Conservation (phyloP, 2,797 vertebrate genomes). For the Melanotaenia boesemani region DNA sequence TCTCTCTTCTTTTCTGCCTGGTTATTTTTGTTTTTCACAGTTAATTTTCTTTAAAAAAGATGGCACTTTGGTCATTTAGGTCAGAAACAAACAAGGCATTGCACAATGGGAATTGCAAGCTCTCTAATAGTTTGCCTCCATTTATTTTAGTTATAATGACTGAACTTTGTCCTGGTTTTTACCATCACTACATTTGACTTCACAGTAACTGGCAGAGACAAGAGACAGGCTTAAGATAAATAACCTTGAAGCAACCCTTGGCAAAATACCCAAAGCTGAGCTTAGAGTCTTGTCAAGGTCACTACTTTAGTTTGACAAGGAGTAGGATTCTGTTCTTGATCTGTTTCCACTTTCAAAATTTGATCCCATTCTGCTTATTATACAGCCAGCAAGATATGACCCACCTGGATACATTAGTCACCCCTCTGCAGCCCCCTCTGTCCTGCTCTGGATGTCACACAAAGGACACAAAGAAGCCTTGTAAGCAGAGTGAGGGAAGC, state of each 20-base stretch:
- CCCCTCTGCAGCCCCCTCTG: constrained; percentile 53
- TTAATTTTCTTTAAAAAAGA: constrained; percentile 71
- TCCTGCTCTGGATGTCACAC: constrained; percentile 52
- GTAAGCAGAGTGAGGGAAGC: constrained; percentile 49
- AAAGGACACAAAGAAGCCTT: constrained; percentile 66
- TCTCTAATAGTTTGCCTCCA: constrained; percentile 26
- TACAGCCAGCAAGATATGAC: constrained; percentile 62
- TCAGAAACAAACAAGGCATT: constrained; percentile 57
- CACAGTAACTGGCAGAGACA: constrained; percentile 21
- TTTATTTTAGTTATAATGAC: constrained; percentile 29
- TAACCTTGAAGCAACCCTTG: constrained; percentile 70
- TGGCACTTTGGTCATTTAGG: constrained; percentile 66
- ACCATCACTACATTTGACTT: constrained; percentile 31
- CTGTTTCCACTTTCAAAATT: constrained; percentile 70
- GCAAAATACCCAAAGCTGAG: constrained; percentile 59
- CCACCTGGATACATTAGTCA: constrained; percentile 77
- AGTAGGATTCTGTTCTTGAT: constrained; percentile 55
- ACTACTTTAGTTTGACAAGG: constrained; percentile 56
- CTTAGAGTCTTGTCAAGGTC: constrained; percentile 70
- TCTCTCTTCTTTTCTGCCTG: constrained; percentile 31
- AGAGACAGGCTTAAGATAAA: constrained; percentile 52
- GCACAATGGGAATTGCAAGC: constrained; percentile 39
- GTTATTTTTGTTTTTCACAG: constrained; percentile 71
- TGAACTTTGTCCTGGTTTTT: constrained; percentile 41
- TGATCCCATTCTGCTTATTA: constrained; percentile 76